Evolutionary conservation across 2,797 vertebrate species (phyloP), one percentile per base, ranked within the genome.

Genomic region (Lerista edwardsae): DNA sequence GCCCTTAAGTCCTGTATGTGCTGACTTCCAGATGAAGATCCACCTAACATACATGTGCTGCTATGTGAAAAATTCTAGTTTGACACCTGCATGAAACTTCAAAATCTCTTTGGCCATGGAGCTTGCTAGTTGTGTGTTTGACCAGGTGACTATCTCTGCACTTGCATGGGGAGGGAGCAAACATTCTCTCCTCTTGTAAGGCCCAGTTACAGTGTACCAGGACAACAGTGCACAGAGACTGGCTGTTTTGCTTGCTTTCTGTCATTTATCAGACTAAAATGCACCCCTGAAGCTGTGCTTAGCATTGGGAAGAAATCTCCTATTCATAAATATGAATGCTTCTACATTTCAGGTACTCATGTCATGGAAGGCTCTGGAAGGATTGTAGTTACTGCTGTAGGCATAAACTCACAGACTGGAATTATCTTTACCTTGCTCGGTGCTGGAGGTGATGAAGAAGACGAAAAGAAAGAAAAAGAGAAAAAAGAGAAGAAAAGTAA

Each of bases 331-430:
- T 39, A 39, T 71, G 14, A 69, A 67, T 81, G 67, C 86, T 59
- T 94, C 84, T 76, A 41, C 7, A 90, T 94, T 92, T n/a, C 91
- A 99, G 99, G 99, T 94, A 99, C 99, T 86, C 98, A 99, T 92
- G 98, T 99, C 91, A 99, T 99, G 98, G 99, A 99, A 96, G 98
- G 99, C 93, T 99, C 98, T 93, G 98, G 98, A 96, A 98, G 98
- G 97, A 99, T 99, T 97, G 94, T 99, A 80, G 98, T 99, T 93
- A 99, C 98, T 90, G 99, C 98, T 90, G 97, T 99, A 84, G 99
- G 99, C 91, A 95, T 99, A 87, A 99, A 99, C 95, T 99, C 99
- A 89, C 99, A 99, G 96, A 99, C 98, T 97, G 99, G 99, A 97
- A 99, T 99, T 94, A 99, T 99, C 93, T 99, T 99, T 94, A 98